phyloP scores from a whole-genome alignment of 2,888 invertebrate species.

The Eilema depressum region DNA sequence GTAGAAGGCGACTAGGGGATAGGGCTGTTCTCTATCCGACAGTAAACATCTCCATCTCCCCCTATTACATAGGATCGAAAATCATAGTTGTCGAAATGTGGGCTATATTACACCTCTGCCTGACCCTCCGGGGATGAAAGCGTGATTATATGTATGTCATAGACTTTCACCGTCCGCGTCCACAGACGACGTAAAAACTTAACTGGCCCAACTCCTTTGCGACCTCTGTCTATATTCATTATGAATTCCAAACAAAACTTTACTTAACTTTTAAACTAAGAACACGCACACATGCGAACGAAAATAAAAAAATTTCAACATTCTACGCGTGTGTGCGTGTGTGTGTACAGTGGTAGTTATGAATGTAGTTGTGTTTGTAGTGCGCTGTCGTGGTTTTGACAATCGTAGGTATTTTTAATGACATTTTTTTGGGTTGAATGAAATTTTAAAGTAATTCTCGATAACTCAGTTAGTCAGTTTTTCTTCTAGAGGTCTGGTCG shows the following conservation, averaged over 20 bases:
- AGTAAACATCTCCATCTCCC: too few relatives aligned
- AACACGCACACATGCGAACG: neutral
- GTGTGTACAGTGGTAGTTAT: neutral
- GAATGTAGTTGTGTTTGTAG: slow-evolving; percentile 7
- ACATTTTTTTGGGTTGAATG: neutral
- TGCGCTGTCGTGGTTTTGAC: slow-evolving; percentile 5
- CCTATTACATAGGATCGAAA: too few relatives aligned
- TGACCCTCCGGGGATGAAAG: too few relatives aligned
- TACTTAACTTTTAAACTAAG: slow-evolving; percentile 6
- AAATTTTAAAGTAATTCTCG: too few relatives aligned
- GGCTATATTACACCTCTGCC: too few relatives aligned
- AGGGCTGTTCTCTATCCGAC: too few relatives aligned
- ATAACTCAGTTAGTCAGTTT: too few relatives aligned
- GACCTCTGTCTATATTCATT: neutral
- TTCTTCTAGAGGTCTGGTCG: too few relatives aligned
- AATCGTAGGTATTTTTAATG: neutral
- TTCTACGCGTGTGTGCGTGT: neutral
- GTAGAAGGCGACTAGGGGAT: too few relatives aligned
- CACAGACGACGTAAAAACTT: neutral
- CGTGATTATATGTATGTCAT: too few relatives aligned
- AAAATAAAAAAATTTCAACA: neutral
- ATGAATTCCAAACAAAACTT: neutral
- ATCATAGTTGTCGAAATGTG: too few relatives aligned
- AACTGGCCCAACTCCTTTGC: neutral
- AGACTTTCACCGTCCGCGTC: neutral